A percentile compares a stretch with the other conserved stretches of the same genome.
phyloP scores from a whole-genome alignment of 2,888 invertebrate genomes.

The Lepidocyrtoides sp. region DNA sequence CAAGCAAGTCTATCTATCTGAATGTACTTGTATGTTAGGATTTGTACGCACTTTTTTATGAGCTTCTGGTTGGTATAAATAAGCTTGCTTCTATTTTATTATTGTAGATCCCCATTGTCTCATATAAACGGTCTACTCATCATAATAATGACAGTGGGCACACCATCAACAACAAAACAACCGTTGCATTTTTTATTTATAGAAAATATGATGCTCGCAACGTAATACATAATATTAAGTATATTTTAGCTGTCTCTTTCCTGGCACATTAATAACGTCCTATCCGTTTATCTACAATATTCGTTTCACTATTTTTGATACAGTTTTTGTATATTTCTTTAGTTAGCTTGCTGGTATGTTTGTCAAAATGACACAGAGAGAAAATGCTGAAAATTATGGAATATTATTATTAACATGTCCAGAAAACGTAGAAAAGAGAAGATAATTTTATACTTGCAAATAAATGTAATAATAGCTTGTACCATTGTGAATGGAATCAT shows the following conservation, averaged over 20 bases:
- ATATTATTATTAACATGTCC: conserved; percentile 46
- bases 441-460: conserved; percentile 59
- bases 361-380: conserved; percentile 42
- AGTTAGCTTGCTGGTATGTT: neutral
- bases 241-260: conserved; percentile 49
- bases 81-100: conserved; percentile 3
- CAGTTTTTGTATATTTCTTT: neutral
- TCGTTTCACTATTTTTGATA: neutral
- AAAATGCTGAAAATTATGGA: conserved; percentile 54
- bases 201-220: neutral
- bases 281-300: neutral
- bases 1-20: conserved; percentile 28
- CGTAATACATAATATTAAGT: conserved; percentile 60
- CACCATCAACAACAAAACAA: conserved; percentile 20
- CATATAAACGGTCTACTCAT: conserved; percentile 34
- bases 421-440: neutral
- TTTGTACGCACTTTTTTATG: conserved; percentile 34
- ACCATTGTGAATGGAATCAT: neutral
- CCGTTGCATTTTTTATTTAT: conserved; percentile 25
- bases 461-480: conserved; percentile 51
- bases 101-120: conserved; percentile 51
- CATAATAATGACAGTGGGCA: conserved; percentile 66
- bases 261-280: conserved; percentile 65
- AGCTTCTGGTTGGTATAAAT: neutral
- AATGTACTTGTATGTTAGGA: conserved; percentile 12